Conservation (phyloP, 2,113 vertebrate species). For the Psilopsiagon aurifrons region DNA sequence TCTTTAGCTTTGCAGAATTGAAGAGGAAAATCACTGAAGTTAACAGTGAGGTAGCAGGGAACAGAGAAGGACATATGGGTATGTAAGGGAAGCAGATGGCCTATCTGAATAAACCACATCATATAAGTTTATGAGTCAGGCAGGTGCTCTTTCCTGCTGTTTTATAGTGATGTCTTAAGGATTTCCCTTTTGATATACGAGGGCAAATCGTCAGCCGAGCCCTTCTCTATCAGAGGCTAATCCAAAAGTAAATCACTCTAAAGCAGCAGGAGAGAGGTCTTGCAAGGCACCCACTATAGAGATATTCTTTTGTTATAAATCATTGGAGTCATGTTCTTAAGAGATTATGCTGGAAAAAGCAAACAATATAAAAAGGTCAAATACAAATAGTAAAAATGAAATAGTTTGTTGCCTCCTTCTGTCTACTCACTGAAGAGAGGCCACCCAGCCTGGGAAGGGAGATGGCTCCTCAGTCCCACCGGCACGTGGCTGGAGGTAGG, state of each 20-base stretch:
- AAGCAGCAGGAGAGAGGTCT: constrained; percentile 67
- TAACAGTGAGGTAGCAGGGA: background rate
- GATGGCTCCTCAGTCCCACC: background rate
- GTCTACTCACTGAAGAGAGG: background rate
- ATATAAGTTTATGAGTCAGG: constrained; percentile 70
- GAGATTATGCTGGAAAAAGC: constrained; percentile 69
- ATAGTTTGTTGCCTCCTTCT: constrained; percentile 61
- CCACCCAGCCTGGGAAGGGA: background rate
- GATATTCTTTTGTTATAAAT: constrained; percentile 70
- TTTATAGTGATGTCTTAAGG: constrained; percentile 77
- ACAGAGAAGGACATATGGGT: constrained; percentile 64
- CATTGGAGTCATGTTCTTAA: constrained; percentile 56
- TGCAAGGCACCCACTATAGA: constrained; percentile 40
- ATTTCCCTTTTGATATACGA: constrained; percentile 78
- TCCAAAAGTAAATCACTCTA: constrained; percentile 74
- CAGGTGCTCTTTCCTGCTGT: constrained; percentile 76
- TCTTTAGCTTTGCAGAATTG: constrained; percentile 1
- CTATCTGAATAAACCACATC: constrained; percentile 54
- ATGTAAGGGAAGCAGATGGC: constrained; percentile 71
- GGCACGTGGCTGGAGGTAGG: background rate
- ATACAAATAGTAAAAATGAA: constrained; percentile 63
- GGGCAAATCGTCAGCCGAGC: constrained; percentile 50
- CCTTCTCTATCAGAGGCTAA: constrained; percentile 67
- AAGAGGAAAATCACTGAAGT: constrained; percentile 21
- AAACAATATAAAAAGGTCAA: constrained; percentile 74